phyloP scores from a whole-genome alignment of 2,113 vertebrate genomes.

The Antechinus stuartii region DNA sequence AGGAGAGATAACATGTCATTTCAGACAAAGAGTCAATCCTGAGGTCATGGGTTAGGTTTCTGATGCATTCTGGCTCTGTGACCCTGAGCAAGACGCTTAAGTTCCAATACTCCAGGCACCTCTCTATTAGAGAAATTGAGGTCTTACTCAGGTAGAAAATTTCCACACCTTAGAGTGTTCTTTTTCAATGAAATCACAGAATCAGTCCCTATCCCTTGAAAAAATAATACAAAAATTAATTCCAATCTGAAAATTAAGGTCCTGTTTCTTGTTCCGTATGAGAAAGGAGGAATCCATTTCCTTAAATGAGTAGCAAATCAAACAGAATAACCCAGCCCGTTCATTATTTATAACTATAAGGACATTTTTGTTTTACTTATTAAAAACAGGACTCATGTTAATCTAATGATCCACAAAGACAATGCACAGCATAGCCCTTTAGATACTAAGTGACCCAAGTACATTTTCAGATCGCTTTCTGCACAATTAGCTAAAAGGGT shows the following conservation, averaged over 20 bases:
- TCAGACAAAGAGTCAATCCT: neutral
- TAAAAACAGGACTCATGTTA: slow-evolving; percentile 32
- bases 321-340: slow-evolving; percentile 40
- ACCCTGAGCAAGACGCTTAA: neutral
- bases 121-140: neutral
- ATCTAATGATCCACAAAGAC: neutral
- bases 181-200: neutral
- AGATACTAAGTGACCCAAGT: slow-evolving; percentile 24
- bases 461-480: slow-evolving; percentile 51
- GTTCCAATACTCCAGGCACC: neutral
- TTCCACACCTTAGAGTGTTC: neutral
- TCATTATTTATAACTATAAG: slow-evolving; percentile 44
- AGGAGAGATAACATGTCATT: neutral
- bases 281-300: neutral
- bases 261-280: slow-evolving; percentile 31
- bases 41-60: neutral
- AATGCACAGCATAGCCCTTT: slow-evolving; percentile 48
- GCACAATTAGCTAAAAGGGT: slow-evolving; percentile 31
- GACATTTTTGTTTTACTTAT: slow-evolving; percentile 47
- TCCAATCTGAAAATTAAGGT: neutral
- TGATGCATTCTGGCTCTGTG: neutral
- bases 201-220: neutral
- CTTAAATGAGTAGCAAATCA: slow-evolving; percentile 4
- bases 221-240: neutral
- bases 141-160: neutral